Conservation (phyloP, 1,140 invertebrate species). For the Drosophila parvula region DNA sequence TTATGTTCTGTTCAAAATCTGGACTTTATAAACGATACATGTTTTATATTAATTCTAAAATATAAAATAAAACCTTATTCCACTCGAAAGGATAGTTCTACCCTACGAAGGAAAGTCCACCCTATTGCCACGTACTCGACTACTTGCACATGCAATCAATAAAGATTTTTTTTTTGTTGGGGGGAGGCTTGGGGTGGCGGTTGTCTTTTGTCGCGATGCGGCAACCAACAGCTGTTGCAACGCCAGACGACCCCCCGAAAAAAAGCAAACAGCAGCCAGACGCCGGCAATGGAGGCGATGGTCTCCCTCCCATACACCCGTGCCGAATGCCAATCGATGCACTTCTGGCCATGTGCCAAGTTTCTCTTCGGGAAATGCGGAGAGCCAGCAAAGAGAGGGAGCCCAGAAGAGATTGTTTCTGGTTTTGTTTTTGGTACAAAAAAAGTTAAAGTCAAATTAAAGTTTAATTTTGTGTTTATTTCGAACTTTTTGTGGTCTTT, state of each 20-base stretch:
- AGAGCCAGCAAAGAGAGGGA: conserved; percentile 28
- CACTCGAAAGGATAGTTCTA: not conserved
- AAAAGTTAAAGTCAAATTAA: conserved; percentile 30
- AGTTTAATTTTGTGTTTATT: not conserved
- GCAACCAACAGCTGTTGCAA: conserved; percentile 79
- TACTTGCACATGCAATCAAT: conserved; percentile 46
- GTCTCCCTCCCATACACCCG: conserved; percentile 40
- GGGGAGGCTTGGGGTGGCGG: conserved; percentile 17
- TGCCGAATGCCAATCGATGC: conserved; percentile 76
- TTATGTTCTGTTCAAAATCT: not conserved
- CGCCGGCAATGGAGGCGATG: conserved; percentile 54
- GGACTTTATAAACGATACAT: not conserved
- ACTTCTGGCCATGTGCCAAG: conserved; percentile 83
- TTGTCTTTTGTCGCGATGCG: conserved; percentile 59
- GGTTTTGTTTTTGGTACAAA: conserved; percentile 7
- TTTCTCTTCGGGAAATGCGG: conserved; percentile 62
- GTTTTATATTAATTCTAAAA: not conserved
- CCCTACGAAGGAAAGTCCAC: conserved; percentile 10
- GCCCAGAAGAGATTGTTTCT: not conserved
- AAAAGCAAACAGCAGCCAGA: conserved; percentile 67
- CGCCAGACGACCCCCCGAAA: conserved; percentile 37
- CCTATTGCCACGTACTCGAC: conserved; percentile 13
- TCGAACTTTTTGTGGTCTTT: not conserved
- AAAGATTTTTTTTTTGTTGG: conserved; percentile 37
- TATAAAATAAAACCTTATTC: not conserved